These are phyloP conservation scores for Platichthys stellatus DNA, from an alignment of 2,113 vertebrate species.

Conservation along the genomic window DNA sequence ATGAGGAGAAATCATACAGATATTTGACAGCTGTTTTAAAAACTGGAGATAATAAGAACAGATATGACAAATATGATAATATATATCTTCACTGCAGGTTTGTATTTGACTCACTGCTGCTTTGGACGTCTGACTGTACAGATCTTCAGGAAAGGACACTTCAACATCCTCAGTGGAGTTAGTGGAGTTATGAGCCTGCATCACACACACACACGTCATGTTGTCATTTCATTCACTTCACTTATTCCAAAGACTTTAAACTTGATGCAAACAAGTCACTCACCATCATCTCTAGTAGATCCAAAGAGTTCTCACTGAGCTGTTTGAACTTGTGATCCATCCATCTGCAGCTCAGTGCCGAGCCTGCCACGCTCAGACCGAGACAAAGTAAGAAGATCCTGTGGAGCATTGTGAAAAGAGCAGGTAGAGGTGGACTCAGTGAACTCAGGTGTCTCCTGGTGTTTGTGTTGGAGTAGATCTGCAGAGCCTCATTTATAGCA, in stretches of 20 bases:
- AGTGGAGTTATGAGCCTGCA: constrained; percentile 53
- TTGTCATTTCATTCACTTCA: background rate
- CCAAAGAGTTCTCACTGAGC: constrained; percentile 38
- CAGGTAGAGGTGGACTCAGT: background rate
- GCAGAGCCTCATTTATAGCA: constrained; percentile 22
- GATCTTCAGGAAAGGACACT: constrained; percentile 47
- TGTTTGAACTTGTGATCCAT: constrained; percentile 58
- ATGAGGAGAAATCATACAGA: too few relatives aligned
- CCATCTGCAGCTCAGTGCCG: constrained; percentile 69
- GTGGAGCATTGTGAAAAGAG: constrained; percentile 35
- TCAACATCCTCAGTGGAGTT: constrained; percentile 30
- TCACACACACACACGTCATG: background rate
- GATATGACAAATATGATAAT: background rate
- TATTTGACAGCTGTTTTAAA: too few relatives aligned
- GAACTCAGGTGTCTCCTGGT: background rate
- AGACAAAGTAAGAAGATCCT: constrained; percentile 46
- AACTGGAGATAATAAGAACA: background rate
- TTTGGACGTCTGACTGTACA: constrained; percentile 37
- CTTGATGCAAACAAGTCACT: constrained; percentile 2
- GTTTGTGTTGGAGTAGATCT: constrained; percentile 16
- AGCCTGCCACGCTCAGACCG: constrained; percentile 26
- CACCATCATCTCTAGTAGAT: constrained; percentile 62
- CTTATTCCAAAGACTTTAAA: background rate
- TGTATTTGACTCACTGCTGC: constrained; percentile 39
- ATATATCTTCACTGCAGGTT: background rate